Evolutionary conservation across 2,113 vertebrate genomes (phyloP).

Genomic region (Oncorhynchus mykiss): DNA sequence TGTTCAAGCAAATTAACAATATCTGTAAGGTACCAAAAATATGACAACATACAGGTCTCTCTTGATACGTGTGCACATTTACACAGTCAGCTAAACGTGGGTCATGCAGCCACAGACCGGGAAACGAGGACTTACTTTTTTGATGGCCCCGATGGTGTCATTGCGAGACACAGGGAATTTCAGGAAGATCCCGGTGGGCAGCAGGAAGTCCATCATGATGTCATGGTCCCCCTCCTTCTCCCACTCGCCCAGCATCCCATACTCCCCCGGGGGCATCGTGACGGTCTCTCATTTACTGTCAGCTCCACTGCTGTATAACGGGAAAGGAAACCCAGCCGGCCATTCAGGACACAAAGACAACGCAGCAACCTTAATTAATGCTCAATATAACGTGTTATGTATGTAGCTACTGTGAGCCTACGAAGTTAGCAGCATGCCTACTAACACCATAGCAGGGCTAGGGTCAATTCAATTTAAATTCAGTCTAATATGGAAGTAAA

Average conservation of each 20-base stretch:
- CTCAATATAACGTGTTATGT: constrained; percentile 12
- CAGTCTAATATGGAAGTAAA: background rate
- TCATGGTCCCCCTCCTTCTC: constrained; percentile 83
- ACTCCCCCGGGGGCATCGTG: constrained; percentile 94
- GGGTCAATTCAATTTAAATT: too few relatives aligned
- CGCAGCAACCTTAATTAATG: constrained; percentile 1
- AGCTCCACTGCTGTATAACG: constrained; percentile 66
- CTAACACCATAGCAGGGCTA: background rate
- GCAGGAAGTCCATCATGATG: constrained; percentile 89
- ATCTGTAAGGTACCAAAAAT: background rate
- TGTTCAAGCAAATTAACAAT: background rate
- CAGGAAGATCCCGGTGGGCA: constrained; percentile 94
- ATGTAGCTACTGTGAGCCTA: too few relatives aligned
- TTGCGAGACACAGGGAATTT: constrained; percentile 85
- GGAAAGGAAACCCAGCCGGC: constrained; percentile 29
- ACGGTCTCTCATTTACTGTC: constrained; percentile 74
- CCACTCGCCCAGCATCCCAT: constrained; percentile 92
- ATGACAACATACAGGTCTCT: background rate
- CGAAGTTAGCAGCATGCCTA: too few relatives aligned
- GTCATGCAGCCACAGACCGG: background rate
- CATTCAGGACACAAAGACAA: constrained; percentile 24
- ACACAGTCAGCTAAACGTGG: background rate
- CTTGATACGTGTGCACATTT: background rate
- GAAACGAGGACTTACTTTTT: constrained; percentile 77
- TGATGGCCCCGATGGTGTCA: constrained; percentile 89